Conservation (phyloP, 2,888 invertebrate species). For the Polydrusus tereticollis region DNA sequence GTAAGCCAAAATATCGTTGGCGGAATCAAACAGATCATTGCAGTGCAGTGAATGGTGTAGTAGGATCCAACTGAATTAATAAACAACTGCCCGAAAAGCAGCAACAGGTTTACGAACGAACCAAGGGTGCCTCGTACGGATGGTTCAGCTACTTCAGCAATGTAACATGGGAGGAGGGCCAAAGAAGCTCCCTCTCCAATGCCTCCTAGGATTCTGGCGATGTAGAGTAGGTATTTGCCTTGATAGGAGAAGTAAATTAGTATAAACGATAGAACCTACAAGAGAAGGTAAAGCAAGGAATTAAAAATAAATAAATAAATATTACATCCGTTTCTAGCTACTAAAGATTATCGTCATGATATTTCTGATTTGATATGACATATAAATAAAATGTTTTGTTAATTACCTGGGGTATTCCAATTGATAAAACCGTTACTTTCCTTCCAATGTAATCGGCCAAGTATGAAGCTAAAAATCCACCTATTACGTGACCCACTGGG, state of each 20-base stretch:
- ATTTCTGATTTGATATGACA: no score
- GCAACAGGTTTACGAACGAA: conserved; percentile 27
- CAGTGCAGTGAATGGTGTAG: conserved; percentile 51
- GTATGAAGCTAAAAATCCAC: conserved; percentile 49
- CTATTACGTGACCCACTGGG: conserved; percentile 52
- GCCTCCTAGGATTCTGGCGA: conserved; percentile 52
- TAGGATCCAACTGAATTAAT: conserved; percentile 58
- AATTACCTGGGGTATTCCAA: conserved; percentile 53
- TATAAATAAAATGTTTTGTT: no score
- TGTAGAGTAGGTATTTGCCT: conserved; percentile 31
- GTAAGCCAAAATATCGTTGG: conserved; percentile 55
- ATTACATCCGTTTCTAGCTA: no score
- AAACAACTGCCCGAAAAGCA: conserved; percentile 29
- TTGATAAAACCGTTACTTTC: conserved; percentile 51
- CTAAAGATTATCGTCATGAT: no score
- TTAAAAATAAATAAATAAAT: neutral
- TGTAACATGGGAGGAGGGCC: conserved; percentile 55
- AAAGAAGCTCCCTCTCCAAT: conserved; percentile 55
- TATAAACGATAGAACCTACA: conserved; percentile 35
- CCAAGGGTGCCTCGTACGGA: conserved; percentile 55
- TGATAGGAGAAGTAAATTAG: conserved; percentile 39
- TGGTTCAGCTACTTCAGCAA: conserved; percentile 57
- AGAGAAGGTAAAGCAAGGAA: neutral
- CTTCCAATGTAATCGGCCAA: conserved; percentile 54
- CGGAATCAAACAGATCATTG: conserved; percentile 51